A percentile compares a stretch with the other conserved stretches of the same genome.
Evolutionary conservation across 2,888 invertebrate genomes (phyloP).

Genomic region (Timema podura): DNA sequence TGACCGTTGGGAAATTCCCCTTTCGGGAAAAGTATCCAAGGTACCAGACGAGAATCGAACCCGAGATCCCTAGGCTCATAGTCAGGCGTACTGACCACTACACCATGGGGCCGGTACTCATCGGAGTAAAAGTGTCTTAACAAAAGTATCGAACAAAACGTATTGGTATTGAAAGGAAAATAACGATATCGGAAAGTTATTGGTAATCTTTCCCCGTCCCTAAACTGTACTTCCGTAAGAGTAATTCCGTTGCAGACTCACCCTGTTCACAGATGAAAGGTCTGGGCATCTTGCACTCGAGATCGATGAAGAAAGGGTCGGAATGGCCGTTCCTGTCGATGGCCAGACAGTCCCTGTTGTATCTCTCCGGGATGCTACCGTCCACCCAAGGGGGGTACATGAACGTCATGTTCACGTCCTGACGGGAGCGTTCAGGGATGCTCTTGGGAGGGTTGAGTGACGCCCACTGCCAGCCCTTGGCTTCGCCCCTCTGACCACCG

Average conservation of each 20-base stretch:
- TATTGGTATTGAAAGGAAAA: too few relatives aligned
- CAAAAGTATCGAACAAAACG: too few relatives aligned
- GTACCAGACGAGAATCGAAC: too few relatives aligned
- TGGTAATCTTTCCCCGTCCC: too few relatives aligned
- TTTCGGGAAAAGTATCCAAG: too few relatives aligned
- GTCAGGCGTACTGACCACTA: too few relatives aligned
- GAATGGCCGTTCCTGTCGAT: conserved; percentile 50
- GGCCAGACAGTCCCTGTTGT: conserved; percentile 46
- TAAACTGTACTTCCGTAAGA: too few relatives aligned
- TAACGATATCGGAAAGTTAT: too few relatives aligned
- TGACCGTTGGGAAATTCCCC: too few relatives aligned
- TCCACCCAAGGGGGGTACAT: conserved; percentile 21
- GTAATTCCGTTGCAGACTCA: conserved; percentile 31
- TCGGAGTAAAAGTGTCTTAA: too few relatives aligned
- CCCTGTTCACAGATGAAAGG: conserved; percentile 52
- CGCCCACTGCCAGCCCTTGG: conserved; percentile 31
- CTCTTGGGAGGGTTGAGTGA: not conserved
- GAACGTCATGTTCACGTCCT: conserved; percentile 20
- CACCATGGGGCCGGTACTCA: too few relatives aligned
- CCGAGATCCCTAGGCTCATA: too few relatives aligned
- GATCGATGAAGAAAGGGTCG: conserved; percentile 51
- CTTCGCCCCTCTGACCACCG: conserved; percentile 35
- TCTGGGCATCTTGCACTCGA: conserved; percentile 50
- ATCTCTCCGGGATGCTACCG: conserved; percentile 27
- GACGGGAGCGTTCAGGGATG: conserved; percentile 21